A percentile compares a stretch with the other conserved stretches of the same genome.
Evolutionary conservation across 1,140 invertebrate genomes (phyloP).

Genomic region (Drosophila suzukii): DNA sequence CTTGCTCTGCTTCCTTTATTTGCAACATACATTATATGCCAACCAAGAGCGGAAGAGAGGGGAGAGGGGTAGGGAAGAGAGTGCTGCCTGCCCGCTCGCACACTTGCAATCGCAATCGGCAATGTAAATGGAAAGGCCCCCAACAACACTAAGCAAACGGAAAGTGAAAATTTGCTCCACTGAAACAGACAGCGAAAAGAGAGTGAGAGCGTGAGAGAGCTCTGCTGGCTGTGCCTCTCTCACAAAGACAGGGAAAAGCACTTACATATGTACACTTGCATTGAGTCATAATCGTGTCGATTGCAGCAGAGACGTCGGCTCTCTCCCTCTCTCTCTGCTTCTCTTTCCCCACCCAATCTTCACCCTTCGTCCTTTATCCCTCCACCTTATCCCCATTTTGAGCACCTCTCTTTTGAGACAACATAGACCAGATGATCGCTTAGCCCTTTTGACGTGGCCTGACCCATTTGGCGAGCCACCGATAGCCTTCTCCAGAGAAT

Average conservation of each 20-base stretch:
- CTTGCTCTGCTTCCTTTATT: constrained; percentile 81
- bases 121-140: constrained; percentile 81
- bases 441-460: constrained; percentile 77
- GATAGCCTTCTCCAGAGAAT: constrained; percentile 48
- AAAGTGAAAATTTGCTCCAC: constrained; percentile 83
- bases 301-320: constrained; percentile 55
- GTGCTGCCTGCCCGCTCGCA: constrained; percentile 31
- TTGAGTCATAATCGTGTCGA: constrained; percentile 79
- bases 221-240: constrained; percentile 15
- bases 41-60: constrained; percentile 4
- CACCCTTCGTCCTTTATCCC: neutral
- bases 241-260: constrained; percentile 14
- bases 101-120: constrained; percentile 63
- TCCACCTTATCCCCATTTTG: neutral
- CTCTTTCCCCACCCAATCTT: neutral
- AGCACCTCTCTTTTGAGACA: neutral
- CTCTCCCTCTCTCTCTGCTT: constrained; percentile 14
- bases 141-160: constrained; percentile 75
- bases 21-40: constrained; percentile 62
- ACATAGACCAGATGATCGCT: constrained; percentile 60
- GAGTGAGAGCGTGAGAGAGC: constrained; percentile 27
- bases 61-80: constrained; percentile 8
- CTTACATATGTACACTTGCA: constrained; percentile 66
- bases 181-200: constrained; percentile 49
- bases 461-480: constrained; percentile 69